Percentiles rank a stretch among this genome's conserved stretches.
These are phyloP conservation scores for Pteromalus puparum DNA, from an alignment of 1,140 invertebrate species.

Conservation along the genomic window DNA sequence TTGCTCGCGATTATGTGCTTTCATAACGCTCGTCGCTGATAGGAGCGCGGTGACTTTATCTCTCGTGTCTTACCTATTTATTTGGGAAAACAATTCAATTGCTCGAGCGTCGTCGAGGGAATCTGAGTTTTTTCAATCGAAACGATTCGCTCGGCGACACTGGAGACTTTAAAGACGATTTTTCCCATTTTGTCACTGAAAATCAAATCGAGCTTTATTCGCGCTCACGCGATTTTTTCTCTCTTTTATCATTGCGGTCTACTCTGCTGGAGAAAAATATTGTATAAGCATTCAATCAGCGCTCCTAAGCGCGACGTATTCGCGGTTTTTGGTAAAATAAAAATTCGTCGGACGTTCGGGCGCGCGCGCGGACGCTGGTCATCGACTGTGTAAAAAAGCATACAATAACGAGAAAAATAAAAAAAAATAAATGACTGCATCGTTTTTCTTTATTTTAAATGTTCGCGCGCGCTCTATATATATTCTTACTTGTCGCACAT, in stretches of 20 bases:
- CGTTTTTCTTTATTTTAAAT: constrained; percentile 45
- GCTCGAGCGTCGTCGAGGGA: constrained; percentile 19
- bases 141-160: constrained; percentile 27
- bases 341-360: constrained; percentile 39
- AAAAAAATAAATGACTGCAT: constrained; percentile 25
- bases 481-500: constrained; percentile 49
- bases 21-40: constrained; percentile 41
- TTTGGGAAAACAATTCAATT: constrained; percentile 4
- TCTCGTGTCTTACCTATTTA: constrained; percentile 30
- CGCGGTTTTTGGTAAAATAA: constrained; percentile 43
- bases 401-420: constrained; percentile 13
- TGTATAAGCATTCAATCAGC: constrained; percentile 5
- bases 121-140: constrained; percentile 10
- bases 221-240: no score
- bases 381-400: constrained; percentile 30
- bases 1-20: constrained; percentile 19
- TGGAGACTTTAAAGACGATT: background rate
- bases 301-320: constrained; percentile 45
- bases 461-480: constrained; percentile 46
- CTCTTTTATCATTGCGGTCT: constrained; percentile 6
- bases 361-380: constrained; percentile 18
- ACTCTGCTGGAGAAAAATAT: constrained; percentile 35
- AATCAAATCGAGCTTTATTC: constrained; percentile 20
- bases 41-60: constrained; percentile 31
- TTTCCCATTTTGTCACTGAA: background rate